Base-by-base conservation (phyloP, 2,113 vertebrate species). In the Bubalus kerabau region DNA sequence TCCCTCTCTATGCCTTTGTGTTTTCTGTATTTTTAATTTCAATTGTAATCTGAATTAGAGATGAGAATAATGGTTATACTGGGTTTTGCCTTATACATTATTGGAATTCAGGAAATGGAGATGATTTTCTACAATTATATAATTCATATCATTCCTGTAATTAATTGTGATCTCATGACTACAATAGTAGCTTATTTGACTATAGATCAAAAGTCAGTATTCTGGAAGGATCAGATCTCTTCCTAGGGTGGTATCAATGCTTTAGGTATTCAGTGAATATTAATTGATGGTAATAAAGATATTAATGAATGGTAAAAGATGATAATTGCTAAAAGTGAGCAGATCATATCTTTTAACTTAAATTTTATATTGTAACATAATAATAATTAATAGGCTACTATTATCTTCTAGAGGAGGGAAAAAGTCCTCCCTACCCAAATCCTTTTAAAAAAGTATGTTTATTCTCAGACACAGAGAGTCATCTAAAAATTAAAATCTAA, bases 1-100 rank as follows among this genome's bases (percentile, higher is more conserved):
- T 60, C 52, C 6, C 1, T 96, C 23, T 43, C 36, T 91, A 36
- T 85, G 36, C 8, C 7, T 95, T 62, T 71, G 16, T 59, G 16
- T 36, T 96, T 93, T 88, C 40, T 93, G 56, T 74, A 80, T 85
- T 90, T 97, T 97, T 60, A 92, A 96, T 80, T 96, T 82, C 15
- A 94, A 6, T 62, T 90, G 36, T 93, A 91, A 91, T 87, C 54
- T 3, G 6, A 87, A 54, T 32, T 48, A 60, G 52, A 62, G 83
- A 40, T 91, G 26, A 97, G 28, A 96, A 95, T 57, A 82, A 19
- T 36, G 74, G 7, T 2, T 16, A 50, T 46, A 24, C 24, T 26
- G 76, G 32, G 91, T 46, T 89, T 19, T 90, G 28, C 36, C 13
- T 84, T 74, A 94, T 81, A 46, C 15, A 43, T 16, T 46, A 40